Evolutionary conservation across 2,797 vertebrate species (phyloP).

Genomic region (Alosa sapidissima): DNA sequence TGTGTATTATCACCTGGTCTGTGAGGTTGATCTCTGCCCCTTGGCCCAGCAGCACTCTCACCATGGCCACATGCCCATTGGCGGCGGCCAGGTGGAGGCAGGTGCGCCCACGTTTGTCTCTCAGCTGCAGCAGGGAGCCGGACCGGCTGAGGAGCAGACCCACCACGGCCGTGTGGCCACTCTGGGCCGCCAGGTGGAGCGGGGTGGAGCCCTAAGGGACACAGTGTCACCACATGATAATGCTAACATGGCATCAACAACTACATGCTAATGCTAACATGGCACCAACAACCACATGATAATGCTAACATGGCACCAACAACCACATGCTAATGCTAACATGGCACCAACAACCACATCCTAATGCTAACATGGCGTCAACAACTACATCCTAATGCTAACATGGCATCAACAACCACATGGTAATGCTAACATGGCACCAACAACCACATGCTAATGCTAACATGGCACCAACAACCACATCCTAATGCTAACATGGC

Average conservation of each 20-base stretch:
- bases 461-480: background rate
- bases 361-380: background rate
- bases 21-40: constrained; percentile 64
- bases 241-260: background rate
- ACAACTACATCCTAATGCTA: background rate
- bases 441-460: too few relatives aligned
- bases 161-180: constrained; percentile 62
- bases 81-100: constrained; percentile 66
- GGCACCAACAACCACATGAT: background rate
- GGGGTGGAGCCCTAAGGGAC: constrained; percentile 59
- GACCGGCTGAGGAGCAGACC: constrained; percentile 65
- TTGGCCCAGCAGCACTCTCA: constrained; percentile 63
- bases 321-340: too few relatives aligned
- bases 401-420: background rate
- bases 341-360: background rate
- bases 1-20: constrained; percentile 55
- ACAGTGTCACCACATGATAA: background rate
- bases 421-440: background rate
- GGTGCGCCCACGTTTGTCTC: constrained; percentile 58
- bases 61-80: constrained; percentile 61
- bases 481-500: too few relatives aligned
- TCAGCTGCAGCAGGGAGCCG: constrained; percentile 59
- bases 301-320: too few relatives aligned
- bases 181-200: constrained; percentile 64
- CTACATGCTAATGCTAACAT: too few relatives aligned